Base-by-base conservation (phyloP, 35 echinoderm and acorn worm genomes). In the Patiria miniata region DNA sequence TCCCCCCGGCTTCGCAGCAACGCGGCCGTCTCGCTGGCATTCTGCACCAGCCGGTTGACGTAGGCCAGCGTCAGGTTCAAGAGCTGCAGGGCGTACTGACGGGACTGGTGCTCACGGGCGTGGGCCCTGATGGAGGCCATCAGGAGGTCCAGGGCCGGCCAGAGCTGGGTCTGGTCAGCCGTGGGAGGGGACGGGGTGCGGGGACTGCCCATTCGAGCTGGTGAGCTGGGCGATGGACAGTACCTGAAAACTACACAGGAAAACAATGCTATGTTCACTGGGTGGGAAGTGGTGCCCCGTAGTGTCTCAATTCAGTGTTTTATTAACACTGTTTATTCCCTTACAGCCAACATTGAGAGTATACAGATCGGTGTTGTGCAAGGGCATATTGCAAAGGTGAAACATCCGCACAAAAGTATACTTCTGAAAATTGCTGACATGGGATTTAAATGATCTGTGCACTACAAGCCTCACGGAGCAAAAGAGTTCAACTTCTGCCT, bases 81-180 rank as follows among this genome's bases (percentile, higher is more conserved):
- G 19, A 98, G 88, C 69, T 98, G 95, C 81, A 85, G 60, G 28
- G 91, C 68, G 60, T 93, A 98, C 81, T 94, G 95, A 36, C 81
- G 85, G 29, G 95, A 98, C 73, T 98, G 91, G 22, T 81, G 39
- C 30, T 93, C 95, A 44, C 81, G 87, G 76, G 91, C 86, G 61
- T 93, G 93, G 32, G 73, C 85, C 0, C 40, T 33, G 83, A 98
- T 98, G 17, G 95, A 86, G 4, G 61, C n/a, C 34, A 86, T 78
- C 33, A 98, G 82, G 38, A 98, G 83, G 51, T 94, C 86, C 26
- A 98, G 54, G n/a, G 95, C 95, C 28, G 82, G 68, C 91, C 91
- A 93, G 21, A 98, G 88, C 40, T 98, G 93, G 19, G 61, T 90
- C 34, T 52, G 80, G 29, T 89, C 83, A 37, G 90, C 58, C 23